Conservation (phyloP, 2,797 vertebrate species). For the Buceros bicornis region DNA sequence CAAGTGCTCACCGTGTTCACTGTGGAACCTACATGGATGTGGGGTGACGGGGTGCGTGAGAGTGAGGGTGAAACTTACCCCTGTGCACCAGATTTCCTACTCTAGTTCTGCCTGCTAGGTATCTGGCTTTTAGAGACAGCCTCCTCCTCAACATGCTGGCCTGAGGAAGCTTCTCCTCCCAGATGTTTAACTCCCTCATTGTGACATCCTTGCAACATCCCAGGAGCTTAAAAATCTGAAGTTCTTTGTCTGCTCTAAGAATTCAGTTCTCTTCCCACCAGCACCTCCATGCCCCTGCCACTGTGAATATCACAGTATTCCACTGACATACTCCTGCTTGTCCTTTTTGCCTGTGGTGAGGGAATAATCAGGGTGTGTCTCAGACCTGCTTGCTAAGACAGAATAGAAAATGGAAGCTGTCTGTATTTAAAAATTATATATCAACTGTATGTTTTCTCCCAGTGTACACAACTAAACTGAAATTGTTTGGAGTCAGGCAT, state of each 20-base stretch:
- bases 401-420: neutral
- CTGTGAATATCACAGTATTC: neutral
- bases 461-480: neutral
- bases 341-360: neutral
- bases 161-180: neutral
- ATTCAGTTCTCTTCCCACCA: neutral
- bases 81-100: neutral
- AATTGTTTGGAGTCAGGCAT: neutral
- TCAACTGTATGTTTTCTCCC: neutral
- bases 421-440: neutral
- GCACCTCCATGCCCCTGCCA: neutral
- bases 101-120: neutral
- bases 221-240: neutral
- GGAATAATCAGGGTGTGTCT: neutral
- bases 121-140: neutral
- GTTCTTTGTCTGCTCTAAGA: neutral
- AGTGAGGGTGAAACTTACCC: neutral
- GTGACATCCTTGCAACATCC: neutral
- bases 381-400: neutral
- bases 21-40: neutral
- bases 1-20: neutral
- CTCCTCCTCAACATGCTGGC: neutral
- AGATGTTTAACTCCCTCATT: neutral
- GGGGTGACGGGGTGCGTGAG: rapidly evolving
- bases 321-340: neutral